phyloP scores from a whole-genome alignment of 1,140 invertebrate species.

The Rhagoletis pomonella region DNA sequence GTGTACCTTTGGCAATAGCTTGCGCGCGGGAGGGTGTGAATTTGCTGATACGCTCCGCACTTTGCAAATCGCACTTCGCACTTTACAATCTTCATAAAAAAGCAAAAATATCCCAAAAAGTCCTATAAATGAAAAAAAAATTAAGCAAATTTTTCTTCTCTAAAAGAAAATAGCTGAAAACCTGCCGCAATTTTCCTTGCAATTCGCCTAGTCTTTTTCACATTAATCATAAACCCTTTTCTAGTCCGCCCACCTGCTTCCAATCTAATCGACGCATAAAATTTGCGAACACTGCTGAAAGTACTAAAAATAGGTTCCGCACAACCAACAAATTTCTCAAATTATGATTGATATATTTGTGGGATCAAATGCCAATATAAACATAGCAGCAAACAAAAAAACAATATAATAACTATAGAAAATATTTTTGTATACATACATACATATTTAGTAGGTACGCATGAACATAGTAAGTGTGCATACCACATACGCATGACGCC shows the following conservation, averaged over 20 bases:
- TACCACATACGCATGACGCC: background rate
- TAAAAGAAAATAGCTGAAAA: too few species aligned
- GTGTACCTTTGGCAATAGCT: background rate
- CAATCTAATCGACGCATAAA: background rate
- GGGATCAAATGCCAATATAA: background rate
- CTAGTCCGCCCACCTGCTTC: background rate
- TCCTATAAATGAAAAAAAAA: background rate
- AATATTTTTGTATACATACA: background rate
- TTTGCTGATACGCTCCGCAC: background rate
- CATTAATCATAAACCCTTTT: too few species aligned
- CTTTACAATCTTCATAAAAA: background rate
- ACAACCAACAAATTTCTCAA: slow-evolving; percentile 25
- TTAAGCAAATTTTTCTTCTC: too few species aligned
- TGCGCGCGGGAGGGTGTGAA: background rate
- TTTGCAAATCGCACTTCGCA: background rate
- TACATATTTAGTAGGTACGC: too few species aligned
- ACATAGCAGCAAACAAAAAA: background rate
- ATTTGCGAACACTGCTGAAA: background rate
- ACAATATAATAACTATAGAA: slow-evolving; percentile 2
- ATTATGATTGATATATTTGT: background rate
- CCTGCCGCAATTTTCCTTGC: too few species aligned
- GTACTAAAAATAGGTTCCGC: background rate
- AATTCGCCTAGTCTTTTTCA: too few species aligned
- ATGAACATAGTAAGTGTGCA: background rate
- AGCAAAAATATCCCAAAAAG: background rate